Base-by-base conservation (phyloP, 2,888 invertebrate genomes). In the Cheilosia urbana region DNA sequence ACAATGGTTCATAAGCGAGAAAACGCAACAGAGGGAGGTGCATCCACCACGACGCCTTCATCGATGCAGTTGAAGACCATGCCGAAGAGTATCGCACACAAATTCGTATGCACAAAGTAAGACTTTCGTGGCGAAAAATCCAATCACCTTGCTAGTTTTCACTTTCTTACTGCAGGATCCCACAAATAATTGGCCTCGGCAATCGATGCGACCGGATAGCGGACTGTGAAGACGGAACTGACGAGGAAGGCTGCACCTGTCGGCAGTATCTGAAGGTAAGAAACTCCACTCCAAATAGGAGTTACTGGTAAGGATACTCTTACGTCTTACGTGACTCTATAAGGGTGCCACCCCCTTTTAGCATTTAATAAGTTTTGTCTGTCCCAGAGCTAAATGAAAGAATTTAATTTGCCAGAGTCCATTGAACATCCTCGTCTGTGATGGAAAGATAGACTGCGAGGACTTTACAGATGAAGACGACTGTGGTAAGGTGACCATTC, bases 161-260 rank as follows among this genome's bases (percentile, higher is more conserved):
- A 19, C 0, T 11, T 5, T 47, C 7, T 19, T 11, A 13, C 65
- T 49, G 24, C 89, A 96, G 96, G 81, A 94, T 96, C 88, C 90
- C 93, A 0, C 96, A 97, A 92, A 93, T 92, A 9, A 94, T 97
- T 75, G 93, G 95, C 0, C 91, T 93, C 27, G 88, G 90, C 2
- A 93, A 94, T 87, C 94, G 94, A 34, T 97, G 97, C 90, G 94
- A 97, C 89, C 94, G 93, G 53, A 92, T 93, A 77, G 91, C 94
- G 19, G 96, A 97, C 89, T 97, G 97, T 90, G 96, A 97, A 92
- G 97, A 97, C 92, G 96, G 95, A 4, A 95, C 95, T 0, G 97
- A 97, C 91, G 97, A 97, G 92, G 90, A 93, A 5, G 92, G 94
- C 79, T 97, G 97, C 90, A 93, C 93, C 0, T 97, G 97, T 89